Conservation (phyloP, 2,113 vertebrate species). For the Aegypius monachus region DNA sequence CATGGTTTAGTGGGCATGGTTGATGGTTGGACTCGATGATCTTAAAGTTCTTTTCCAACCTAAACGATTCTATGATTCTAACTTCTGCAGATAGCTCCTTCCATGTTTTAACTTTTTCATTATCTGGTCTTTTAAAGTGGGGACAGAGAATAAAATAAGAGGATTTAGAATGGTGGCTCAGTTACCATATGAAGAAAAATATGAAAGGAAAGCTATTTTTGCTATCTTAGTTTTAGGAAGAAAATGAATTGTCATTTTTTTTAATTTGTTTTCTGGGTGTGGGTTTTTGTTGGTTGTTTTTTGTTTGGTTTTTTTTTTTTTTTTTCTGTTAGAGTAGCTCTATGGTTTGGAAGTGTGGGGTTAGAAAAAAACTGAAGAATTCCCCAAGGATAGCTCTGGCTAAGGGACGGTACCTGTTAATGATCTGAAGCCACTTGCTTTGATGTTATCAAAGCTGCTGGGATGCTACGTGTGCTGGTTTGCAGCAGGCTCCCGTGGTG, state of each 20-base stretch:
- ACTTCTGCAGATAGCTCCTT: not conserved
- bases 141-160: not conserved
- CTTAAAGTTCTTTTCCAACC: too few species aligned
- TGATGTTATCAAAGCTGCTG: not conserved
- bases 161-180: not conserved
- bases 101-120: not conserved
- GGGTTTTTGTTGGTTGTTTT: not conserved
- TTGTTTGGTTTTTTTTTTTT: too few species aligned
- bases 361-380: not conserved
- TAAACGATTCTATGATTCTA: too few species aligned
- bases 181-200: not conserved
- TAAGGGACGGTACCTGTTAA: not conserved
- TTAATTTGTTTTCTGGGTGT: not conserved
- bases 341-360: not conserved
- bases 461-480: not conserved
- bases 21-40: too few species aligned
- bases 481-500: rapidly evolving
- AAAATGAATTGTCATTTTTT: not conserved
- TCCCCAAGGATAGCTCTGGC: not conserved
- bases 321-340: not conserved
- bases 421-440: not conserved
- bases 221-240: not conserved
- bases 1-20: too few species aligned
- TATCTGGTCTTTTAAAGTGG: not conserved
- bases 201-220: not conserved